Base-by-base conservation (phyloP, 2,113 vertebrate species). In the Bungarus multicinctus region DNA sequence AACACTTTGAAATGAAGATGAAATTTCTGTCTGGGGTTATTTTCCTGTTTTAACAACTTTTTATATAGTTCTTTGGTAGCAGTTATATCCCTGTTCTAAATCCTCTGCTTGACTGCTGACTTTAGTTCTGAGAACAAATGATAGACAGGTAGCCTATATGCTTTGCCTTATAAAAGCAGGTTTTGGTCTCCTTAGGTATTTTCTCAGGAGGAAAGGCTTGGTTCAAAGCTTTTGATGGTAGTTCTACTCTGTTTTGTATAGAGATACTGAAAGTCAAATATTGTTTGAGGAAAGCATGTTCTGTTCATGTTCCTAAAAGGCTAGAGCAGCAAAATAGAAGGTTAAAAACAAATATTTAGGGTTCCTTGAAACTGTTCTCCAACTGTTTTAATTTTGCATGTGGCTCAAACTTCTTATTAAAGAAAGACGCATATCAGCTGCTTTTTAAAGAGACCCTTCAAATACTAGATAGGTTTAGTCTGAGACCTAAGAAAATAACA, bases 341-440 rank as follows among this genome's bases (percentile, higher is more conserved):
- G 91, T 92, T 92, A 74, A 85, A 93, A 92, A 91, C 16, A 9
- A 92, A 88, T 92, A 92, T 12, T 60, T 91, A 43, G 91, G 54
- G 16, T 12, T 54, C 47, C 91, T 64, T 85, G 88, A 50, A 90
- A 81, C 23, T 4, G 87, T 92, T 74, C 23, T 45, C 74, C 23
- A 88, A 27, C 39, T n/a, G 25, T n/a, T 74, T 53, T 47, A 7
- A 16, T 43, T 69, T 22, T 55, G 85, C n/a, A 74, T 52, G 30
- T 88, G 50, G 57, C 12, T 47, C 58, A 87, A 55, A 47, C 1
- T 20, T 69, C 55, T 47, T 90, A 54, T 89, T 92, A 87, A 45
- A 52, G 57, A 87, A 81, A 89, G 23, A 50, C 11, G 47, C 30
- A 18, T 54, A 43, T 87, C 27, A 87, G 9, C 47, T 47, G 23